Evolutionary conservation across 2,888 invertebrate genomes (phyloP).

Genomic region (Opisthograptis luteolata): DNA sequence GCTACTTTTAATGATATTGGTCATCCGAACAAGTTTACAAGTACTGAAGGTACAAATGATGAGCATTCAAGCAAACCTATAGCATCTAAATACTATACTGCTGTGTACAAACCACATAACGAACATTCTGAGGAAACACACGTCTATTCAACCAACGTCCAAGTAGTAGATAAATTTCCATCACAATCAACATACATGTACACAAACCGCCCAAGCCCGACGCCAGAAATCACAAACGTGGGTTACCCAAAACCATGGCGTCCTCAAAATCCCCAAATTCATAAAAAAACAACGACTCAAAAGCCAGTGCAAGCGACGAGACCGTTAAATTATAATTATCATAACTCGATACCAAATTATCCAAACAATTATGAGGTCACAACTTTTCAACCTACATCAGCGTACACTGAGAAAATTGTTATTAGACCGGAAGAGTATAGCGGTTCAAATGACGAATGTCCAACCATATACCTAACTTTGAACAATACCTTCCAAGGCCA

Average conservation of each 20-base stretch:
- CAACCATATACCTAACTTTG: conserved; percentile 83
- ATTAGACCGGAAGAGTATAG: conserved; percentile 78
- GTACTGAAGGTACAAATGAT: conserved; percentile 38
- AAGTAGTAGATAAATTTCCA: conserved; percentile 57
- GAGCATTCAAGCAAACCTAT: conserved; percentile 42
- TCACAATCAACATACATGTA: conserved; percentile 63
- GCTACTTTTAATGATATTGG: conserved; percentile 37
- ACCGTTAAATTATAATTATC: conserved; percentile 62
- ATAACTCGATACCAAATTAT: conserved; percentile 58
- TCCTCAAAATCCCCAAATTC: conserved; percentile 34
- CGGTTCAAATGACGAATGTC: conserved; percentile 77
- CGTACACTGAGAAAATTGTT: conserved; percentile 74
- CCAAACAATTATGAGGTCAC: conserved; percentile 68
- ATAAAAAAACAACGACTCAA: conserved; percentile 56
- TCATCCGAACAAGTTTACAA: conserved; percentile 29
- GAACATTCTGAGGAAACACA: conserved; percentile 57
- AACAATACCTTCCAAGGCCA: conserved; percentile 82
- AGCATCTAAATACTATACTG: conserved; percentile 40
- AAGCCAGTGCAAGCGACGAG: conserved; percentile 60
- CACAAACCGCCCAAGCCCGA: conserved; percentile 60
- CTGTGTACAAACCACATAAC: conserved; percentile 35
- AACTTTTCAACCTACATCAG: conserved; percentile 68
- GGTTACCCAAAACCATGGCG: conserved; percentile 71
- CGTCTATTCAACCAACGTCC: conserved; percentile 62
- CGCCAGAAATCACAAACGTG: conserved; percentile 75